Conservation (phyloP, 2,888 invertebrate species). For the Acleris sparsana region DNA sequence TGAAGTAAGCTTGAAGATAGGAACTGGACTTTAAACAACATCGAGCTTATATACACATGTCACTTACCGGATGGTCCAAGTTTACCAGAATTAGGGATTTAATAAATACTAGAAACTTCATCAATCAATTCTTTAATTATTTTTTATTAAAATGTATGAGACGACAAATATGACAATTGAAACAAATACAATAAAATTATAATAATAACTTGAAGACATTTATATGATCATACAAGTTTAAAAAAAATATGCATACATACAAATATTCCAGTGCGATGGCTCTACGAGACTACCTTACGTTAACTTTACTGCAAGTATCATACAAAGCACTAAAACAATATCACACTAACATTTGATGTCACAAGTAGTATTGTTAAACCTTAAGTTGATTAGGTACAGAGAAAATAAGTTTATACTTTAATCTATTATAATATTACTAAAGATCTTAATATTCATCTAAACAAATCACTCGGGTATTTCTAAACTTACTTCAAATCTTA, state of each 20-base stretch:
- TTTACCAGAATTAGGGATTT: too few species aligned
- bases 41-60: too few species aligned
- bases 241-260: constrained; percentile 34
- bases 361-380: constrained; percentile 41
- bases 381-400: constrained; percentile 31
- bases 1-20: too few species aligned
- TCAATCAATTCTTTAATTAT: constrained; percentile 43
- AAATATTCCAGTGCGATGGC: constrained; percentile 36
- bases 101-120: too few species aligned
- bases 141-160: constrained; percentile 48
- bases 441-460: constrained; percentile 15
- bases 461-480: too few species aligned
- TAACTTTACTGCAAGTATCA: constrained; percentile 38
- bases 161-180: constrained; percentile 47
- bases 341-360: constrained; percentile 44
- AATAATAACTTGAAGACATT: constrained; percentile 28
- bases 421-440: constrained; percentile 20
- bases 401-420: constrained; percentile 31
- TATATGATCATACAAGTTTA: constrained; percentile 33
- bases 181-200: constrained; percentile 43
- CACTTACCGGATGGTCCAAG: too few species aligned
- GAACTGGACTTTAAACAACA: too few species aligned
- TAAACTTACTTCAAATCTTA: too few species aligned
- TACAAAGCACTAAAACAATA: constrained; percentile 51
- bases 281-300: constrained; percentile 21